These are phyloP conservation scores for Hypolimnas misippus DNA, from an alignment of 2,888 invertebrate species.

Conservation along the genomic window DNA sequence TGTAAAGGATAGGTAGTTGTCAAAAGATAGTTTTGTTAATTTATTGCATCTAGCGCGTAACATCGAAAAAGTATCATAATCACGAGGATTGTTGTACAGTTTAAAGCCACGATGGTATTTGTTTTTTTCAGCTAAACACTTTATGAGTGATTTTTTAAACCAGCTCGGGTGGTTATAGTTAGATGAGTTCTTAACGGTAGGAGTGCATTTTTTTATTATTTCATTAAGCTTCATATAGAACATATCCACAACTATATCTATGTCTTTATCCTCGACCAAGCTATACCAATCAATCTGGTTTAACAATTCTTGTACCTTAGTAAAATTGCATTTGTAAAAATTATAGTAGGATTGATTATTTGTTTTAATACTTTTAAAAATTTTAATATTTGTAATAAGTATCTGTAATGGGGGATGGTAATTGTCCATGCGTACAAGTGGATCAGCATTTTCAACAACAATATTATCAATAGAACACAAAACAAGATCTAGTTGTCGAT, in stretches of 20 bases:
- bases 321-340: constrained; percentile 20
- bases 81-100: constrained; percentile 12
- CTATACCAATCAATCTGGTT: constrained; percentile 4
- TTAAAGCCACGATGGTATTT: constrained; percentile 15
- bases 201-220: background rate
- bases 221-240: constrained; percentile 15
- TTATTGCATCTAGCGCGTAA: constrained; percentile 15
- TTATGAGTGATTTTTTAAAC: constrained; percentile 13
- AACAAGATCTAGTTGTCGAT: constrained; percentile 18
- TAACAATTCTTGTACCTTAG: background rate
- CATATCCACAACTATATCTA: constrained; percentile 8
- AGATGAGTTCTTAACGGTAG: background rate
- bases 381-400: background rate
- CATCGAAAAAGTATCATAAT: constrained; percentile 23
- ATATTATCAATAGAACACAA: constrained; percentile 3
- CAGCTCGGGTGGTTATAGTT: constrained; percentile 1
- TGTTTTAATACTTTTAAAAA: constrained; percentile 5
- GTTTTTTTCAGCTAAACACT: constrained; percentile 21
- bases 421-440: constrained; percentile 7
- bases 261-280: background rate
- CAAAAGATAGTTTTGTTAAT: constrained; percentile 7
- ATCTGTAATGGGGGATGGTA: constrained; percentile 15
- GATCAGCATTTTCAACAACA: constrained; percentile 12
- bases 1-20: background rate
- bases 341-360: constrained; percentile 8